Conservation (phyloP, 2,113 vertebrate species). For the Apodemus speciosus region DNA sequence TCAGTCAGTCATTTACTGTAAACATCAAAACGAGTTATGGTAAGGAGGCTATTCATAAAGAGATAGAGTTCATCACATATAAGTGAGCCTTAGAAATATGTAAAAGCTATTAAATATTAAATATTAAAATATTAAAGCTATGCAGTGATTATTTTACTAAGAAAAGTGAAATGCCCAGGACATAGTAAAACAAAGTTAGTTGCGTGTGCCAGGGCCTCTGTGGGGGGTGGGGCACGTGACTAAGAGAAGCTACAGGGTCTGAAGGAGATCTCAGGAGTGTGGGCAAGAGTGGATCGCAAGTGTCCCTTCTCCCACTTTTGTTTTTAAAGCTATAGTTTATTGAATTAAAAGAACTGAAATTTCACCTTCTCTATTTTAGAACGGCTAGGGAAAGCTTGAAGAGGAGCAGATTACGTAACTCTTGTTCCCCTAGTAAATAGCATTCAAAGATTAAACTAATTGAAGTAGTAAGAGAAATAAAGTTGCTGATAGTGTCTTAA, state of each 20-base stretch:
- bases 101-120: neutral
- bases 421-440: neutral
- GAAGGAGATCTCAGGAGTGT: neutral
- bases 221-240: neutral
- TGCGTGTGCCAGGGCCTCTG: neutral
- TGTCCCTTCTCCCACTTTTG: neutral
- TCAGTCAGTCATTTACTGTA: neutral
- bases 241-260: neutral
- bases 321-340: neutral
- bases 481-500: neutral
- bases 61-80: neutral
- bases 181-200: neutral
- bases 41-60: neutral
- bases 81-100: constrained; percentile 8
- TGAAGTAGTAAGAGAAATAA: constrained; percentile 14
- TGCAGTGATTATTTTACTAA: neutral
- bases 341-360: neutral
- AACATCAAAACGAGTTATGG: neutral
- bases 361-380: neutral
- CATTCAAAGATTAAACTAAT: neutral
- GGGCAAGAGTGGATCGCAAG: neutral
- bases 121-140: neutral
- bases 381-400: neutral
- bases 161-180: neutral
- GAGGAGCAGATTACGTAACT: neutral